These are phyloP conservation scores for Darevskia nairensis DNA, from an alignment of 2,797 vertebrate species.

Conservation along the genomic window DNA sequence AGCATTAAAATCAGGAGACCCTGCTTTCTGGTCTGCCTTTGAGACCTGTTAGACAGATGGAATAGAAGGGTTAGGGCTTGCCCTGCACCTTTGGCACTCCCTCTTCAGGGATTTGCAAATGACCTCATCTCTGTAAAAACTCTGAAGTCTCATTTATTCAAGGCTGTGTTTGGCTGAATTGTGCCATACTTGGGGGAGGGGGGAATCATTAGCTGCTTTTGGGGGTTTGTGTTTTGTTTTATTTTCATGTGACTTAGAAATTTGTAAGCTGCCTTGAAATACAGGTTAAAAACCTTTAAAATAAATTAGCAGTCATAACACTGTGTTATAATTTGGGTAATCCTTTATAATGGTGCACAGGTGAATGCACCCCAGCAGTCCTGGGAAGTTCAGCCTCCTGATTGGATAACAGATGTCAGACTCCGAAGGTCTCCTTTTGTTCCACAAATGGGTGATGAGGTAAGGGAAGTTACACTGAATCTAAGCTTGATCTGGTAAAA, in stretches of 20 bases:
- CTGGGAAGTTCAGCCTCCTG: conserved; percentile 90
- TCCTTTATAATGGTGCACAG: conserved; percentile 64
- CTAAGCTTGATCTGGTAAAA: background rate
- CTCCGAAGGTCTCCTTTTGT: conserved; percentile 96
- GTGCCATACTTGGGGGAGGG: background rate
- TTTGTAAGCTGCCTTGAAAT: background rate
- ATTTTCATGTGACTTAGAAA: background rate
- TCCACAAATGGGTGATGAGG: conserved; percentile 98
- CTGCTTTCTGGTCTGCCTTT: no score
- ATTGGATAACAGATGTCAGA: conserved; percentile 95
- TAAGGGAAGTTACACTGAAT: conserved; percentile 62
- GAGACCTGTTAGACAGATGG: no score
- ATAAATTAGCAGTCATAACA: background rate
- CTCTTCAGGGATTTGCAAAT: no score
- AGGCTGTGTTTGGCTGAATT: no score
- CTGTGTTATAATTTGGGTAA: background rate
- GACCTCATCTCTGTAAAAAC: no score
- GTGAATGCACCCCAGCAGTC: conserved; percentile 80
- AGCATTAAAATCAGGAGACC: no score
- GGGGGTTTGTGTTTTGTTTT: background rate
- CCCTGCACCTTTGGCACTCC: no score
- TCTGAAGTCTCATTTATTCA: no score
- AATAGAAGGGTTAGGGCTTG: no score
- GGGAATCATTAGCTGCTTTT: background rate
- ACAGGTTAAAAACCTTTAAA: background rate